phyloP scores from a whole-genome alignment of 2,113 vertebrate genomes.

The Strigops habroptila region DNA sequence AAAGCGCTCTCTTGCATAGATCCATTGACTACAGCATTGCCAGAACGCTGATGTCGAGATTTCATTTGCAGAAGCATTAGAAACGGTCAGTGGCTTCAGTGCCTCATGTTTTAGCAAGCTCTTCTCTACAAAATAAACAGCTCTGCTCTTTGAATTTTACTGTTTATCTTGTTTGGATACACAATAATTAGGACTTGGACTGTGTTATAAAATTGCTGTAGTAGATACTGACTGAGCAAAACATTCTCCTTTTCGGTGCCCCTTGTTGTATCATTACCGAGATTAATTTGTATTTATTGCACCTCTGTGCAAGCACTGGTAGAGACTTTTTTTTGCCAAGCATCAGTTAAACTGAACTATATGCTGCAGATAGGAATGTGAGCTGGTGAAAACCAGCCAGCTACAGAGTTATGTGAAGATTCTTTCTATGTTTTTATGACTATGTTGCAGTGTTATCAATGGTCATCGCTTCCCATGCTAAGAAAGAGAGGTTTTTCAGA shows the following conservation, averaged over 20 bases:
- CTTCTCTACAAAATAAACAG: background rate
- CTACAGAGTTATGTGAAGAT: background rate
- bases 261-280: background rate
- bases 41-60: background rate
- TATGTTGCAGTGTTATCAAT: background rate
- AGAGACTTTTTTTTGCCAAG: background rate
- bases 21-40: background rate
- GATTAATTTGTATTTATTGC: background rate
- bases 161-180: background rate
- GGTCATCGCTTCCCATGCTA: background rate
- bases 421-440: background rate
- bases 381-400: background rate
- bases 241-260: background rate
- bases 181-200: background rate
- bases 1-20: background rate
- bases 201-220: background rate
- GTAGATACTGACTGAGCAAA: background rate
- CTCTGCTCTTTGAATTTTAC: background rate
- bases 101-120: background rate
- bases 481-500: constrained; percentile 20
- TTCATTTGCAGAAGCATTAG: background rate
- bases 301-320: background rate
- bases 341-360: background rate
- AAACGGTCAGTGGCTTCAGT: background rate
- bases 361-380: background rate